Base-by-base conservation (phyloP, 2,797 vertebrate species). In the Sitta carolinensis region DNA sequence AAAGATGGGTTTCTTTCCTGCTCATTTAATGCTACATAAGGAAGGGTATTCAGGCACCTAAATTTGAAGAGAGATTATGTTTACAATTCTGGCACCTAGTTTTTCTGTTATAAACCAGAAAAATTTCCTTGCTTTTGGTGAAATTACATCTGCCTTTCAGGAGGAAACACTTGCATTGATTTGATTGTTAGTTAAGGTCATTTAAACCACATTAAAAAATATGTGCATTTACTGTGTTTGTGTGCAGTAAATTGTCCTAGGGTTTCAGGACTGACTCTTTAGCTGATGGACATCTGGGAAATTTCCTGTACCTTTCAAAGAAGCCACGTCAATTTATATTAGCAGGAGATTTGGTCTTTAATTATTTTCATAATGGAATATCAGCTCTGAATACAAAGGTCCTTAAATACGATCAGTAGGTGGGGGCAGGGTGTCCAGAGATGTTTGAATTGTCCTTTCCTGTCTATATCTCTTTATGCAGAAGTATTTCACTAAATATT, bases 401-500 rank as follows among this genome's bases (percentile, higher is more conserved):
- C 76, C 18, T 14, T 30, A 87, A 95, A 64, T 68, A 34, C 36
- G 13, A 72, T 75, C 21, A 45, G 4, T 5, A 4, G 50, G 5
- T 54, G 14, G 43, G 59, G 42, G 18, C 0, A 0, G 43, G 59
- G 9, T 0, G 0, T 18, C 36, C 40, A 61, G 82, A 82, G 61
- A 62, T 42, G 29, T 50, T 40, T 45, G 58, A 75, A 47, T 94
- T 61, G 29, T 69, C 14, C 36, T 79, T 94, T 90, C 29, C 36
- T 51, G 11, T 64, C 50, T 80, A 1, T 21, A 36, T 85, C 34
- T 77, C 59, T 87, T 74, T 77, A 36, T 59, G 77, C 51, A 78
- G 69, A 89, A 93, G 30, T 84, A 63, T 91, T 90, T 95, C 27
- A 61, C 58, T 43, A 63, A 93, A 59, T 38, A 57, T 89, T 94